These are phyloP conservation scores for Cabera pusaria DNA, from an alignment of 2,888 invertebrate species.

Conservation along the genomic window DNA sequence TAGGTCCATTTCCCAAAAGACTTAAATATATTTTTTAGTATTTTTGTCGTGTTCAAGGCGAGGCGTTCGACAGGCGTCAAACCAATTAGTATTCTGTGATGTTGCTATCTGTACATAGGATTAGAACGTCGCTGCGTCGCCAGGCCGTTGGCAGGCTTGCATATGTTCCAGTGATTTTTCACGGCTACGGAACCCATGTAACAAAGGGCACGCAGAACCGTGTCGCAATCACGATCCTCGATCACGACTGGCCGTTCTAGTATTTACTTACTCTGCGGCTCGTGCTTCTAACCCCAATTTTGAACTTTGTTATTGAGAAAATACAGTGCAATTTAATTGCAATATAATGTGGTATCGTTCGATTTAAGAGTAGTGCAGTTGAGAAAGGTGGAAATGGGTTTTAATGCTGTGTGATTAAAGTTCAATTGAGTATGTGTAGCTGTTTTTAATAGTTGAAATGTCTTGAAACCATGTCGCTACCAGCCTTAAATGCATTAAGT, in stretches of 20 bases:
- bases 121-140: conserved; percentile 72
- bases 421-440: conserved; percentile 35
- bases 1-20: too few species aligned
- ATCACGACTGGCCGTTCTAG: conserved; percentile 77
- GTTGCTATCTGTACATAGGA: conserved; percentile 58
- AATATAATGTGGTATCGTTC: conserved; percentile 24
- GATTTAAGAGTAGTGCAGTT: conserved; percentile 38
- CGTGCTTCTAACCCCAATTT: conserved; percentile 28
- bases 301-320: conserved; percentile 26
- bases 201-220: conserved; percentile 80
- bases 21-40: too few species aligned
- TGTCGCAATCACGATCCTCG: conserved; percentile 81
- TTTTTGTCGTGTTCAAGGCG: too few species aligned
- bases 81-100: too few species aligned
- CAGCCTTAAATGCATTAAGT: conserved; percentile 81
- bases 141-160: conserved; percentile 65
- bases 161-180: conserved; percentile 82
- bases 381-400: conserved; percentile 43
- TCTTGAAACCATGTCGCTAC: conserved; percentile 81
- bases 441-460: conserved; percentile 63
- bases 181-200: conserved; percentile 77
- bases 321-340: conserved; percentile 27
- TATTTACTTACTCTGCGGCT: conserved; percentile 58
- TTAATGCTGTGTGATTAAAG: conserved; percentile 41
- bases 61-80: too few species aligned